Base-by-base conservation (phyloP, 2,888 invertebrate species). In the Petrophora chlorosata region DNA sequence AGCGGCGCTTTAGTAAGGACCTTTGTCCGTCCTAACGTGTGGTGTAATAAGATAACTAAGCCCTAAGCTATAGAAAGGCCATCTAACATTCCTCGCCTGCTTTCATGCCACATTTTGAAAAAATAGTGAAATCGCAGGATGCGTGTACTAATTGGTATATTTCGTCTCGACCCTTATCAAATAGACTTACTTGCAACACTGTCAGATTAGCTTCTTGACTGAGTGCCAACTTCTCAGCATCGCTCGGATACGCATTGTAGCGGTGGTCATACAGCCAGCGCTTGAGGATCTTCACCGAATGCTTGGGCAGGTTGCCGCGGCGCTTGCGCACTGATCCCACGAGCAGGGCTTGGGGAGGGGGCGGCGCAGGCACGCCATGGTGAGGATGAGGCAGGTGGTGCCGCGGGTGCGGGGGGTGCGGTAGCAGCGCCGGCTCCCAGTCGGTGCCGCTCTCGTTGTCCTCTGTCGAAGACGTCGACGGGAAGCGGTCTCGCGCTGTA, bases 161-260 rank as follows among this genome's bases (percentile, higher is more conserved):
- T n/a, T n/a, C n/a, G n/a, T n/a, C n/a, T n/a, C n/a, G n/a, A n/a
- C n/a, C n/a, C n/a, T n/a, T n/a, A n/a, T n/a, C n/a, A n/a, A n/a
- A 8, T 26, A 3, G 16, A 43, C 67, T 73, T 65, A 95, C 96
- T 92, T 97, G 97, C 30, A 98, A 87, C 0, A 97, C 96, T 0
- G 97, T 96, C 30, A 97, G 90, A 73, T 95, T 95, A 0, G 97
- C 96, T 65, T 96, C 96, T 69, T 95, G 94, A 28, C 97, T 96
- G 16, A 98, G 88, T 0, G 95, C 94, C 13, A 95, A 85, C 74
- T 98, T 98, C 81, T 98, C 98, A 5, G 95, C 95, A 76, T 98
- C 98, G 66, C 95, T 97, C 0, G 98, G 98, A 77, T 98, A 98
- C 0, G 98, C 98, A 75, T 98, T 98, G 87, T 97, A 98, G 25